Conservation (phyloP, 2,888 invertebrate species). For the Eumerus sabulonum region DNA sequence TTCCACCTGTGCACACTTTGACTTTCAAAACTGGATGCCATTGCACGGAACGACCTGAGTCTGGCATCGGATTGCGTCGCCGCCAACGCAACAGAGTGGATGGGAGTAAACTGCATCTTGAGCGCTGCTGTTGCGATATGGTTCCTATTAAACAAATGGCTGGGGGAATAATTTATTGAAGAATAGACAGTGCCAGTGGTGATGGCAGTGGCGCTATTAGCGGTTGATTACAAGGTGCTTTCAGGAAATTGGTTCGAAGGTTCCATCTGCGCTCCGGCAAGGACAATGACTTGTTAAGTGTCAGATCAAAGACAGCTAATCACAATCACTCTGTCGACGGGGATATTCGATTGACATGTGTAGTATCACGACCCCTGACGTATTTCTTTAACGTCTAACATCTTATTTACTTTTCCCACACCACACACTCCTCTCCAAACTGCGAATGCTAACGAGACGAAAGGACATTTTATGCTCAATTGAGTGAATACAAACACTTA, state of each 20-base stretch:
- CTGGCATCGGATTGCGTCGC: not conserved
- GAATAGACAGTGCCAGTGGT: not conserved
- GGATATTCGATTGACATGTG: no score
- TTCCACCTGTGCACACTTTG: slow-evolving; percentile 67
- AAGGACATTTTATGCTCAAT: slow-evolving; percentile 53
- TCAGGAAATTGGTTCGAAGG: not conserved
- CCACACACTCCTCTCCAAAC: not conserved
- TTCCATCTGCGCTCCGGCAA: not conserved
- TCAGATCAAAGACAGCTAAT: slow-evolving; percentile 15
- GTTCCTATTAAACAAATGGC: slow-evolving; percentile 52
- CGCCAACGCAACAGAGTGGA: not conserved
- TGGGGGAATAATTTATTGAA: slow-evolving; percentile 50
- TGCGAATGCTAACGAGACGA: slow-evolving; percentile 31
- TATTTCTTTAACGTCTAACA: slow-evolving; percentile 39
- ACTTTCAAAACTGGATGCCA: slow-evolving; percentile 46
- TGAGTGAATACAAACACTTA: slow-evolving; percentile 43
- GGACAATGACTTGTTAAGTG: not conserved
- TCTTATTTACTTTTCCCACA: slow-evolving; percentile 4
- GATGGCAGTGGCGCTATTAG: slow-evolving; percentile 5
- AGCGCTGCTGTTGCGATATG: slow-evolving; percentile 37
- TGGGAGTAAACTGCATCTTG: not conserved
- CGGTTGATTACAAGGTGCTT: slow-evolving; percentile 11
- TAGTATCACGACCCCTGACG: slow-evolving; percentile 14
- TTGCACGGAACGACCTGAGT: not conserved
- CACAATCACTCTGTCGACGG: slow-evolving; percentile 11